Base-by-base conservation (phyloP, 1,140 invertebrate genomes). In the Vanessa atalanta region DNA sequence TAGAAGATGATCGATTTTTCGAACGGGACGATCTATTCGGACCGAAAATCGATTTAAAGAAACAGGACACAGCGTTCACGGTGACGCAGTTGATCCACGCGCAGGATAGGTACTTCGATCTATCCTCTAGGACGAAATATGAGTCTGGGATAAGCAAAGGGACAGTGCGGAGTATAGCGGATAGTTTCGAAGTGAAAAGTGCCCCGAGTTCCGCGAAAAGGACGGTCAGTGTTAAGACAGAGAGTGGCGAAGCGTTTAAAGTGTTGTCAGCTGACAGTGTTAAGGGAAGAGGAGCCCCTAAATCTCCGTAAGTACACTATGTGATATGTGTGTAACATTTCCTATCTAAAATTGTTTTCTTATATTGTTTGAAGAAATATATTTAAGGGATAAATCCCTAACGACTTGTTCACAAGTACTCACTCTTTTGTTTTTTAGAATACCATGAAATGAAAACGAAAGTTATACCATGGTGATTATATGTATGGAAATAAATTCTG, bases 81-180 rank as follows among this genome's bases (percentile, higher is more conserved):
- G 89, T 93, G 6, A 92, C 89, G 0, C 89, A 93, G 60, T 66
- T 93, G 72, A 91, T 91, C 8, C 89, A 93, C 73, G 91, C 89
- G 2, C 91, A 93, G 79, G 89, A 93, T 81, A 66, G 91, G 72
- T 93, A 91, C 65, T 93, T 82, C 72, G 89, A 93, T 84, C 61
- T 93, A 15, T 92, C 90, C 43, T 79, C 72, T 11, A 57, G 65
- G 70, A 82, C 66, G 68, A 75, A 64, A 53, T 81, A 71, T 57
- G 53, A 23, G 8, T 16, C 15, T 43, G 75, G 68, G 37, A 65
- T 53, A 15, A 51, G 48, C 13, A 61, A 37, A 26, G 57, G 57
- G 57, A 61, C 12, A 4, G 83, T 80, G 50, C 79, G 70, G 51
- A 73, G 57, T 60, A 73, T 60, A 23, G 83, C 80, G 61, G 74